These are phyloP conservation scores for Tragelaphus strepsiceros DNA, from an alignment of 2,113 vertebrate genomes.

Conservation along the genomic window DNA sequence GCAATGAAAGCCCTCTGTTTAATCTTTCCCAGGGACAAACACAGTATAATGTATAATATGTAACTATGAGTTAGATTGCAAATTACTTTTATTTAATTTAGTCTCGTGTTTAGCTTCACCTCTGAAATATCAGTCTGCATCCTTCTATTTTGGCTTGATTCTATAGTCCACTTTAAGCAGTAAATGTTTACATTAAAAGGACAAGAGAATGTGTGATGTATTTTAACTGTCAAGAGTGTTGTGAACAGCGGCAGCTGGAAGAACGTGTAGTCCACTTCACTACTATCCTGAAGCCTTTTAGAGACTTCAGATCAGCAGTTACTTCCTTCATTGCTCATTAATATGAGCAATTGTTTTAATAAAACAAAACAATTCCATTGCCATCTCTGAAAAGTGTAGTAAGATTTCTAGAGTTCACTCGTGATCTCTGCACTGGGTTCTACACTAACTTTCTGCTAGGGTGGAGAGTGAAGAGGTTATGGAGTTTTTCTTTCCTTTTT, in stretches of 20 bases:
- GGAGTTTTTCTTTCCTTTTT: neutral
- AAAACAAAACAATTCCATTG: neutral
- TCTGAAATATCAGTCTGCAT: slow-evolving; percentile 76
- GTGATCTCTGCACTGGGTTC: neutral
- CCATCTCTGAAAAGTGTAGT: neutral
- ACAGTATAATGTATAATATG: neutral
- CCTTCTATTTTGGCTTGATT: slow-evolving; percentile 79
- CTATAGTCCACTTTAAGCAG: slow-evolving; percentile 81
- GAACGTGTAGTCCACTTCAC: slow-evolving; percentile 69
- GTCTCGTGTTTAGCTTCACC: slow-evolving; percentile 76
- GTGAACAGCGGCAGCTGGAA: slow-evolving; percentile 84
- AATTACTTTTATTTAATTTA: slow-evolving; percentile 73
- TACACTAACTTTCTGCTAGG: neutral
- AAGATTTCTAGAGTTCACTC: neutral
- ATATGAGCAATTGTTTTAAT: neutral
- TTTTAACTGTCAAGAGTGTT: slow-evolving; percentile 84
- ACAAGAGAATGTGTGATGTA: slow-evolving; percentile 85
- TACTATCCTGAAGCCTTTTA: slow-evolving; percentile 56
- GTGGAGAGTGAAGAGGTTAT: neutral
- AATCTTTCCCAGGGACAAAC: slow-evolving; percentile 44
- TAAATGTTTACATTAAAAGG: slow-evolving; percentile 83
- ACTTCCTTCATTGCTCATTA: slow-evolving; percentile 39
- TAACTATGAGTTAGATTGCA: slow-evolving; percentile 53
- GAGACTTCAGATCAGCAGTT: slow-evolving; percentile 64
- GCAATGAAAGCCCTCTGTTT: slow-evolving; percentile 54